phyloP scores from a whole-genome alignment of 2,888 invertebrate genomes.

The Meghimatium bilineatum region DNA sequence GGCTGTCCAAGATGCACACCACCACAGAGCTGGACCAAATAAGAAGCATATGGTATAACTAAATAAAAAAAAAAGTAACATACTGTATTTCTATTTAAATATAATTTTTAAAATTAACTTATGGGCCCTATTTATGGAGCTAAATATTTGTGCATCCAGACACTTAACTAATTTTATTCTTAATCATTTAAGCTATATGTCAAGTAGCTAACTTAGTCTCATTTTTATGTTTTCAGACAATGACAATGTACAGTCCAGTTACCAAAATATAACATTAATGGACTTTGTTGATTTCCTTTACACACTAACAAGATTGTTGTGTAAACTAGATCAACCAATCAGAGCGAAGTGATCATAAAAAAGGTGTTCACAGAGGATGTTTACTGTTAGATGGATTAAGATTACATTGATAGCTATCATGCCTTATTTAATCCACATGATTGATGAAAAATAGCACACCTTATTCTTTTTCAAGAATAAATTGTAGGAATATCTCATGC shows the following conservation, averaged over 20 bases:
- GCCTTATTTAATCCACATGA: neutral
- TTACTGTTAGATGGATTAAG: too few relatives aligned
- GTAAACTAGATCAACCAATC: neutral
- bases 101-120: too few relatives aligned
- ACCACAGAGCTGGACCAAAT: too few relatives aligned
- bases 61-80: too few relatives aligned
- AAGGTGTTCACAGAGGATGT: neutral
- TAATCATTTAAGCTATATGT: too few relatives aligned
- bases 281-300: neutral
- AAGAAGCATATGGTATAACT: too few relatives aligned
- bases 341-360: neutral
- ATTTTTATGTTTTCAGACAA: neutral
- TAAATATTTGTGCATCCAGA: too few relatives aligned
- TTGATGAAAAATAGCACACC: neutral
- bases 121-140: too few relatives aligned
- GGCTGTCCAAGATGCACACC: too few relatives aligned
- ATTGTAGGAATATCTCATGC: neutral
- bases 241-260: neutral
- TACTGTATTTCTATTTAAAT: too few relatives aligned
- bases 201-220: too few relatives aligned
- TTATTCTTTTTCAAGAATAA: neutral
- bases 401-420: neutral
- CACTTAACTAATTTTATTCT: too few relatives aligned
- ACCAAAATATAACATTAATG: neutral
- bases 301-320: neutral